Base-by-base conservation (phyloP, 1,140 invertebrate species). In the Andrena cerasifolii region DNA sequence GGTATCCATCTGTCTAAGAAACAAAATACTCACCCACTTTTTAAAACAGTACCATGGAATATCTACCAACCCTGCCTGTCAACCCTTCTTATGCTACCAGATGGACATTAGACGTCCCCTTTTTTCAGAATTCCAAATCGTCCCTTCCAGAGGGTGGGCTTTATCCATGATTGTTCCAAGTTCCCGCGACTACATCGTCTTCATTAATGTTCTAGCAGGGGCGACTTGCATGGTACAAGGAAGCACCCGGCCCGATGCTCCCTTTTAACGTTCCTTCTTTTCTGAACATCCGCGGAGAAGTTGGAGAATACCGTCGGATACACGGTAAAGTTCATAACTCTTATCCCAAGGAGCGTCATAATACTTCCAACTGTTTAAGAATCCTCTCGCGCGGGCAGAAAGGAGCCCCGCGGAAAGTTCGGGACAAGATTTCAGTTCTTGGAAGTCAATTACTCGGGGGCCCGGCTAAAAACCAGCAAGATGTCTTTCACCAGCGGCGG, bases 401-500 rank as follows among this genome's bases (percentile, higher is more conserved):
- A 78, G 36, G 54, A 59, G 31, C 45, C 8, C 58, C 16, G 40
- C 6, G 5, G 47, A 75, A 83, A 83, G 45, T 83, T 79, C n/a
- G 16, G 6, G 58, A 66, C 80, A 71, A 83, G 82, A 79, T 70
- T 78, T 65, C 63, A 79, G 63, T 82, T 82, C 51, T 26, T 36
- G 76, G 24, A 70, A 83, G 82, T 83, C 82, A 83, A 83, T 83
- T 83, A 83, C 76, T 33, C 21, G 66, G 40, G 21, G 47, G 47
- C 24, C 40, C 54, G 63, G 26, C 8, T 73, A 78, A 82, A 82
- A 83, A 77, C 80, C 24, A 2, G 61, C 8, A n/a, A 26, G 21
- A 43, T 58, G 14, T 16, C 33, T 8, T 75, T 63, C 70, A 18
- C n/a, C 21, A n/a, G n/a, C n/a, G n/a, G n/a, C n/a, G n/a, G n/a